A percentile compares a stretch with the other conserved stretches of the same genome.
phyloP scores from a whole-genome alignment of 1,140 invertebrate species.

The Xylocopa sonorina region DNA sequence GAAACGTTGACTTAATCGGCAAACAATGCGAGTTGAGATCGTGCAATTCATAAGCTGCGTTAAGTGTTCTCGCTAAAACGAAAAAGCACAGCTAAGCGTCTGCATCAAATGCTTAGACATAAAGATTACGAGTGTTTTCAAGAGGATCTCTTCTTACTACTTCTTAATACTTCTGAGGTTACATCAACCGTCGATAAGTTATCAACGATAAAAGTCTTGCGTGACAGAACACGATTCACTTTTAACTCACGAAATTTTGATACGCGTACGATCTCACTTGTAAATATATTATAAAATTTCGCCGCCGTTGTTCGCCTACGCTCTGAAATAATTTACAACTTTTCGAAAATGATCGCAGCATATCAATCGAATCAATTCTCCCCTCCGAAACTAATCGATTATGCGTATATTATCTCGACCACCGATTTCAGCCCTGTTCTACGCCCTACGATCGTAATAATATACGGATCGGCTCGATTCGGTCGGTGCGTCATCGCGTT shows the following conservation, averaged over 20 bases:
- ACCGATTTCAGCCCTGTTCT: background rate
- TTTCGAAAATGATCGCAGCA: no score
- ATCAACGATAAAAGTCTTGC: constrained; percentile 11
- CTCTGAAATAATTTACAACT: background rate
- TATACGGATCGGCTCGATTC: constrained; percentile 36
- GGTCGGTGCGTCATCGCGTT: constrained; percentile 52
- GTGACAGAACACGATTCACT: background rate
- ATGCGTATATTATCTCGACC: background rate
- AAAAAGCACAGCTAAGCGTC: constrained; percentile 29
- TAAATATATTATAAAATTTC: background rate
- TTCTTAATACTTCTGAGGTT: constrained; percentile 20
- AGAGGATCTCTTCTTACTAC: constrained; percentile 25
- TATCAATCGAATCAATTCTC: background rate
- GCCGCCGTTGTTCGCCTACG: background rate
- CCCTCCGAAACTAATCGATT: no score
- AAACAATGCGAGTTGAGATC: no score
- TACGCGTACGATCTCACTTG: background rate
- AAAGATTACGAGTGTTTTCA: constrained; percentile 25
- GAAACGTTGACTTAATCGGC: no score
- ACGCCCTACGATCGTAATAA: background rate
- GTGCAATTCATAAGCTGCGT: background rate
- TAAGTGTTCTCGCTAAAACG: background rate
- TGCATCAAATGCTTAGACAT: constrained; percentile 36
- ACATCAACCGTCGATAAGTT: constrained; percentile 41
- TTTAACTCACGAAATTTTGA: constrained; percentile 1